A percentile compares a stretch with the other conserved stretches of the same genome.
Conservation (phyloP, 2,888 invertebrate genomes). For the Meiosimyza platycephala region DNA sequence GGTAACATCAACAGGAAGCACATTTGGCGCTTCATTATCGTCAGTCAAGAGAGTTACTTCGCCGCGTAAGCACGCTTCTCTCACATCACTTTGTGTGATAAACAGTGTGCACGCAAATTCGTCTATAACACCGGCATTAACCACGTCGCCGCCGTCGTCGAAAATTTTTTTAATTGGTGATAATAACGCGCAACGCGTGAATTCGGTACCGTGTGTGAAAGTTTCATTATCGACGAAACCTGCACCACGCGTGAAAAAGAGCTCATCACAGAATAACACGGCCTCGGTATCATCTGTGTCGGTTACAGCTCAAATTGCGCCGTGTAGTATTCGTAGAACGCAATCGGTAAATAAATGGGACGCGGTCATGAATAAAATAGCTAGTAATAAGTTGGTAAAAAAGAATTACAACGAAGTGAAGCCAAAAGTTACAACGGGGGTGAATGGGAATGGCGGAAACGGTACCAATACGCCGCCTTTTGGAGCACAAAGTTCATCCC, state of each 20-base stretch:
- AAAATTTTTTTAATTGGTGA: neutral
- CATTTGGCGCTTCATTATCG: constrained; percentile 18
- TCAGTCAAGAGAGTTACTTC: constrained; percentile 61
- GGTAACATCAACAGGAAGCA: constrained; percentile 5
- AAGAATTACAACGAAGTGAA: constrained; percentile 87
- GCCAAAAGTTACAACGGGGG: constrained; percentile 77
- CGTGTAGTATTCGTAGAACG: constrained; percentile 52
- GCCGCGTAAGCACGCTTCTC: constrained; percentile 61
- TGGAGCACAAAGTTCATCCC: constrained; percentile 45
- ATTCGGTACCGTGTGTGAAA: constrained; percentile 71
- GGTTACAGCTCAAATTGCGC: constrained; percentile 11
- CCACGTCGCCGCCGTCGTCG: constrained; percentile 39
- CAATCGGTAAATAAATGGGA: constrained; percentile 75
- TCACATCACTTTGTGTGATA: constrained; percentile 55
- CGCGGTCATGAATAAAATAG: constrained; percentile 85
- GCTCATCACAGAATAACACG: constrained; percentile 27
- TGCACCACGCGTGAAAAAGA: constrained; percentile 40
- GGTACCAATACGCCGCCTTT: constrained; percentile 40
- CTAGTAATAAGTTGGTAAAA: constrained; percentile 74
- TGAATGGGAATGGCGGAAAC: constrained; percentile 58
- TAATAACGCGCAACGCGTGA: constrained; percentile 14
- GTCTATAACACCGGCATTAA: constrained; percentile 32
- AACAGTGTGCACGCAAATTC: constrained; percentile 43
- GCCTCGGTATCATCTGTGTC: constrained; percentile 37
- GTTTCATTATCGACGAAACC: constrained; percentile 41